These are phyloP conservation scores for Synanthedon andrenaeformis DNA, from an alignment of 2,888 invertebrate species.

Conservation along the genomic window DNA sequence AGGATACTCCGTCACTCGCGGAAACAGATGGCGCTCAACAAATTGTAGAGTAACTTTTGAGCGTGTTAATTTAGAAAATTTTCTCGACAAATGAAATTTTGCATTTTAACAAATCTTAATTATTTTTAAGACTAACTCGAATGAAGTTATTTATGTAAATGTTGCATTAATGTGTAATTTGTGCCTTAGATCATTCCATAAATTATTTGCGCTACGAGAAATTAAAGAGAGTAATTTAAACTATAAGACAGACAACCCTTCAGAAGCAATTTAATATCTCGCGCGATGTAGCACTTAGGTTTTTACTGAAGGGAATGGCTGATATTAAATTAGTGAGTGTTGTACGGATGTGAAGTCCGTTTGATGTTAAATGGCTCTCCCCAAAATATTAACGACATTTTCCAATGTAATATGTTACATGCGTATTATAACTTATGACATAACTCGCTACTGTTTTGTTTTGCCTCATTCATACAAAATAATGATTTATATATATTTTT, in stretches of 20 bases:
- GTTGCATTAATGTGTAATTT: too few species aligned
- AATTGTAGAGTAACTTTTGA: too few species aligned
- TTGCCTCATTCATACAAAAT: background rate
- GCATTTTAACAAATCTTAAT: too few species aligned
- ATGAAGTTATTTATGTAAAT: too few species aligned
- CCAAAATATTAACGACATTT: slow-evolving; percentile 60
- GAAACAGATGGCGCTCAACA: too few species aligned
- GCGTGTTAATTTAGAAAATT: too few species aligned
- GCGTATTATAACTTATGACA: slow-evolving; percentile 13
- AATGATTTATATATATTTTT: too few species aligned
- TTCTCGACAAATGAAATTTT: too few species aligned
- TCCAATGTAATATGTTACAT: slow-evolving; percentile 32
- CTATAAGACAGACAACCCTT: slow-evolving; percentile 27
- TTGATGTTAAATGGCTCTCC: slow-evolving; percentile 52
- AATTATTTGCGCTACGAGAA: background rate
- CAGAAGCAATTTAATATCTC: slow-evolving; percentile 45
- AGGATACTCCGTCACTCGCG: too few species aligned
- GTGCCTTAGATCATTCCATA: background rate
- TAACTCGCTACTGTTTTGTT: slow-evolving; percentile 3
- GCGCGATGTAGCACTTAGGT: slow-evolving; percentile 36
- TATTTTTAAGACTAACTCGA: too few species aligned
- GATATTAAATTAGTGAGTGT: slow-evolving; percentile 60
- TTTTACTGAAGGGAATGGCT: slow-evolving; percentile 53
- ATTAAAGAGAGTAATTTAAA: background rate
- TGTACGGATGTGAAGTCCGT: slow-evolving; percentile 55